Conservation (phyloP, 2,113 vertebrate genomes). For the Fregetta grallaria region DNA sequence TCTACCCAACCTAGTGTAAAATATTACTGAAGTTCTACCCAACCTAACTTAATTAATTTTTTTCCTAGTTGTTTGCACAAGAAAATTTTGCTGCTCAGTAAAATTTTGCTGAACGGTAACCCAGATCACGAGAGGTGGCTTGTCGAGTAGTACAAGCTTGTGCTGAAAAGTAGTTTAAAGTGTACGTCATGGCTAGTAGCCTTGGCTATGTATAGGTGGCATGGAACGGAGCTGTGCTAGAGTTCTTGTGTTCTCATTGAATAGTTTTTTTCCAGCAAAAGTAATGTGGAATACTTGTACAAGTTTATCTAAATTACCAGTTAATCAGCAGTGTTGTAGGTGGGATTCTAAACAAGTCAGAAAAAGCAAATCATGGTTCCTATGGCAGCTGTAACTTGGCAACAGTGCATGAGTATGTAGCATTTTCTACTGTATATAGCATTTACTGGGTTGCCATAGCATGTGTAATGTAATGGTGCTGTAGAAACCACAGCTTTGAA, state of each 20-base stretch:
- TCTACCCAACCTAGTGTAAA: too few relatives aligned
- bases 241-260: not conserved
- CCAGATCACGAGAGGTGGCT: not conserved
- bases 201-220: not conserved
- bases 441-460: not conserved
- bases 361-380: not conserved
- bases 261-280: not conserved
- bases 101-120: not conserved
- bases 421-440: not conserved
- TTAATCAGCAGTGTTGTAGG: not conserved
- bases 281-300: accelerated
- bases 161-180: not conserved
- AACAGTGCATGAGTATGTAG: not conserved
- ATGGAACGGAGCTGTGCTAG: not conserved
- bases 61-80: not conserved
- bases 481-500: not conserved
- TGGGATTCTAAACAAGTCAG: not conserved
- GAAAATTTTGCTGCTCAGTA: not conserved
- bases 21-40: not conserved
- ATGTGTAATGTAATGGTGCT: not conserved
- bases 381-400: not conserved
- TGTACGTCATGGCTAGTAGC: accelerated
- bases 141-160: too few relatives aligned
- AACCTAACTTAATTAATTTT: not conserved
- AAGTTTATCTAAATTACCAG: not conserved